Evolutionary conservation across 2,888 invertebrate species (phyloP), one percentile per base, ranked within the genome.

Genomic region (Scrobipalpa atriplicella): DNA sequence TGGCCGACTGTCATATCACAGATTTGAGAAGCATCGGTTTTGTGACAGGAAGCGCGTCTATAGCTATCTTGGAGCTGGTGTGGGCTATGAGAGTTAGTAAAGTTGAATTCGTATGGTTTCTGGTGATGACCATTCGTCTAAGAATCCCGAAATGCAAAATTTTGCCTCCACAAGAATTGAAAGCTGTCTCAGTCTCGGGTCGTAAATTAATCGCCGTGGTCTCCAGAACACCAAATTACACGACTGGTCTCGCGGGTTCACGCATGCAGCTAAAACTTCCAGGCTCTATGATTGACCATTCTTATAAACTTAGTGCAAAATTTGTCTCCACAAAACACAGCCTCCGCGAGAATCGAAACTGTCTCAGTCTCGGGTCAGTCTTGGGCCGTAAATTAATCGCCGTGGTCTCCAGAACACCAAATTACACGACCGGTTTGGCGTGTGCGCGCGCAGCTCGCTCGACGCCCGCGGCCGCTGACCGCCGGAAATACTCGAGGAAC

Each of bases 211-310:
- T 29, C 29, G 29, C 2, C 29, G 29, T 29, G 29, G 29, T 29
- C 29, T 29, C 29, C 29, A 29, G 29, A 29, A 29, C 29, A 29
- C 29, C 29, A 29, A 29, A 29, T 29, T 29, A 29, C 75, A 70
- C 72, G 79, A 89, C 90, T 86, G 89, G 90, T 90, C 89, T 86
- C 86, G 90, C 90, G 86, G 90, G 90, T 89, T 90, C 89, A 73
- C 71, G 73, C 67, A n/a, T n/a, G 63, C 66, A 69, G 13, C 8
- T 19, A n/a, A n/a, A n/a, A n/a, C n/a, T n/a, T n/a, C n/a, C n/a
- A n/a, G n/a, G n/a, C n/a, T n/a, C n/a, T n/a, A n/a, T n/a, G n/a
- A n/a, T n/a, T 29, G 29, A 5, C 29, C 29, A 29, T 29, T 29
- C 29, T 2, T 29, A 2, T 29, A 29, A 2, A 5, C n/a, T n/a